phyloP scores from a whole-genome alignment of 1,140 invertebrate genomes.

The Metaphire vulgaris region DNA sequence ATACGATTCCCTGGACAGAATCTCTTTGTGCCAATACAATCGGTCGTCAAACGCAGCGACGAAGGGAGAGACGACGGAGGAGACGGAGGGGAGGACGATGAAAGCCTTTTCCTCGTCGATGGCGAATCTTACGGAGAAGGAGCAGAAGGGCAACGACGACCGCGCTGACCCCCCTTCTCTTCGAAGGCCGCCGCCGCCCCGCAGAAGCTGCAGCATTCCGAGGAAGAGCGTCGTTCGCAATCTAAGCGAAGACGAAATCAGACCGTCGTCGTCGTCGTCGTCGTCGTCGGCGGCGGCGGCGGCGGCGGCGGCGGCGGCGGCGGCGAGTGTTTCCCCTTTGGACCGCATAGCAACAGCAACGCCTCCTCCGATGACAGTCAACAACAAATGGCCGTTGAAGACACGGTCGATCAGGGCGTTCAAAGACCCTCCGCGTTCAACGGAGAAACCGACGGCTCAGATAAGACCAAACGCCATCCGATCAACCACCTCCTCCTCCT shows the following conservation, averaged over 20 bases:
- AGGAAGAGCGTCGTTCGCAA: not conserved
- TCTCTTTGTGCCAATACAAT: not conserved
- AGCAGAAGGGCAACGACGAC: too few relatives aligned
- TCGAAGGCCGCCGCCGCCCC: not conserved
- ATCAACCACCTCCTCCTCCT: not conserved
- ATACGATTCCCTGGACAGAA: not conserved
- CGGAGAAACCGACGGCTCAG: not conserved
- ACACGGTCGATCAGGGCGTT: too few relatives aligned
- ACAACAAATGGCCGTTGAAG: too few relatives aligned
- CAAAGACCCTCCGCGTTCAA: too few relatives aligned
- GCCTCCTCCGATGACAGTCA: too few relatives aligned
- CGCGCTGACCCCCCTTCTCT: not conserved
- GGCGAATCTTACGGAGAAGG: not conserved
- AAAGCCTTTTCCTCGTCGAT: not conserved
- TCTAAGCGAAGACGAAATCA: not conserved
- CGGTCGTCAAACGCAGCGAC: not conserved
- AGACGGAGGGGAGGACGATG: not conserved
- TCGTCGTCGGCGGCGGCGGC: too few relatives aligned
- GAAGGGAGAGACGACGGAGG: not conserved
- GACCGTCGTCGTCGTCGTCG: too few relatives aligned
- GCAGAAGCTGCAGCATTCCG: not conserved
- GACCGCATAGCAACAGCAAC: too few relatives aligned
- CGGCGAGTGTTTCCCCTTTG: too few relatives aligned
- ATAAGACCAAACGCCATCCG: not conserved
- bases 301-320: too few relatives aligned